Conservation (phyloP, 1,140 invertebrate species). For the Notospermus geniculatus region DNA sequence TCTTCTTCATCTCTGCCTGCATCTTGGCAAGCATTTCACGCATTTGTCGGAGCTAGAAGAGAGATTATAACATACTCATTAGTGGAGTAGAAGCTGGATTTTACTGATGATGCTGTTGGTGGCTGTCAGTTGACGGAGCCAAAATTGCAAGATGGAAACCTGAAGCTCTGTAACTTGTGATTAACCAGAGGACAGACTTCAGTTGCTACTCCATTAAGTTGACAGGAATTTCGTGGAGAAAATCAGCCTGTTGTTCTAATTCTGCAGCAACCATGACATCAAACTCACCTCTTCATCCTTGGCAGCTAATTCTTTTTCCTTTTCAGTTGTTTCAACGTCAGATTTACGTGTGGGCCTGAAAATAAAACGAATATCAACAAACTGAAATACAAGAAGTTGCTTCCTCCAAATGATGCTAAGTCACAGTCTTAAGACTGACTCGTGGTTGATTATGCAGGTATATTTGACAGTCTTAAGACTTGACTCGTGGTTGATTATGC, state of each 20-base stretch:
- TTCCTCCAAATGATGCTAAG: too few species aligned
- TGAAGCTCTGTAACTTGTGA: too few species aligned
- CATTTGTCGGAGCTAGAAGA: slow-evolving; percentile 56
- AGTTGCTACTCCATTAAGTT: background rate
- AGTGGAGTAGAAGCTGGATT: too few species aligned
- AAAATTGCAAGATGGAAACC: too few species aligned
- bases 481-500: too few species aligned
- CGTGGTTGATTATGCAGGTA: too few species aligned
- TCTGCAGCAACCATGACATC: background rate
- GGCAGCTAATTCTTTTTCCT: slow-evolving; percentile 80
- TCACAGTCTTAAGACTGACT: too few species aligned
- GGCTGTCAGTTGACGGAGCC: too few species aligned
- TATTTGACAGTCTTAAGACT: too few species aligned
- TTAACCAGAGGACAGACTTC: background rate
- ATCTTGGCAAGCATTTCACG: slow-evolving; percentile 95
- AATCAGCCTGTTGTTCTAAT: too few species aligned
- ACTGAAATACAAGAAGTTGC: slow-evolving; percentile 3
- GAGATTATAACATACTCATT: background rate
- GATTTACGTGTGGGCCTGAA: slow-evolving; percentile 27
- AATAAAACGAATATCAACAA: slow-evolving; percentile 5
- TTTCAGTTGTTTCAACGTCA: slow-evolving; percentile 63
- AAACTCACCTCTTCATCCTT: slow-evolving; percentile 85
- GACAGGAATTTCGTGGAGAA: too few species aligned
- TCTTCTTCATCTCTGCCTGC: slow-evolving; percentile 80
- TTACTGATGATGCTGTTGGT: too few species aligned